Conservation (phyloP, 2,888 invertebrate genomes). For the Idaea biselata region DNA sequence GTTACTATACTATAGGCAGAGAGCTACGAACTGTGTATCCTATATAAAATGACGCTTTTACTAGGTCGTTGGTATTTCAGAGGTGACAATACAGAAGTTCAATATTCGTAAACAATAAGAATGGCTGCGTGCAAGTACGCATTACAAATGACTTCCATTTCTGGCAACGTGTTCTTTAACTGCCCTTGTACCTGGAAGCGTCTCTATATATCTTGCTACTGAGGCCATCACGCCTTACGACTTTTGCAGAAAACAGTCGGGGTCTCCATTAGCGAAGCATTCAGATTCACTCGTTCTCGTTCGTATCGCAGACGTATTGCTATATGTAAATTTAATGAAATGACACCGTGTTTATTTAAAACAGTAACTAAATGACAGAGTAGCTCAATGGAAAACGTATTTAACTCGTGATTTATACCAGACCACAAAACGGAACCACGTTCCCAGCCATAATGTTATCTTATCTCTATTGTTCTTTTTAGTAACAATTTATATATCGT, state of each 20-base stretch:
- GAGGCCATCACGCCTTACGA: slow-evolving; percentile 45
- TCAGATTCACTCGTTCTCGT: slow-evolving; percentile 46
- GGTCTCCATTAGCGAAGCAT: slow-evolving; percentile 47
- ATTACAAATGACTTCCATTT: slow-evolving; percentile 18
- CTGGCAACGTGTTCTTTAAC: slow-evolving; percentile 20
- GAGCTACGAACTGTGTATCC: neutral
- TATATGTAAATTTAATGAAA: slow-evolving; percentile 55
- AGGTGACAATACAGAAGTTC: slow-evolving; percentile 1
- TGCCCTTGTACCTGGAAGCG: slow-evolving; percentile 35
- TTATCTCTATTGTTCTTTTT: slow-evolving; percentile 30
- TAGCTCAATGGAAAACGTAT: slow-evolving; percentile 39
- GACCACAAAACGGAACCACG: slow-evolving; percentile 23
- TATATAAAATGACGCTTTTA: neutral
- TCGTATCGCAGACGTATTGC: slow-evolving; percentile 57
- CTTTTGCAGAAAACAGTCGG: slow-evolving; percentile 48
- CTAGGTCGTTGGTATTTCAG: neutral
- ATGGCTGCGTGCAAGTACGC: neutral
- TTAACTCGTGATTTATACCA: slow-evolving; percentile 29
- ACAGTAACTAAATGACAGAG: slow-evolving; percentile 45
- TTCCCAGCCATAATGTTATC: slow-evolving; percentile 16
- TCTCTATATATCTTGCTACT: slow-evolving; percentile 36
- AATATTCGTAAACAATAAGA: slow-evolving; percentile 13
- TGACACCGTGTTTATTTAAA: slow-evolving; percentile 59
- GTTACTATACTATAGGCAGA: neutral
- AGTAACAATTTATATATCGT: slow-evolving; percentile 28